Evolutionary conservation across 2,888 invertebrate genomes (phyloP), one percentile per base, ranked within the genome.

Genomic region (Macrophya annulata): DNA sequence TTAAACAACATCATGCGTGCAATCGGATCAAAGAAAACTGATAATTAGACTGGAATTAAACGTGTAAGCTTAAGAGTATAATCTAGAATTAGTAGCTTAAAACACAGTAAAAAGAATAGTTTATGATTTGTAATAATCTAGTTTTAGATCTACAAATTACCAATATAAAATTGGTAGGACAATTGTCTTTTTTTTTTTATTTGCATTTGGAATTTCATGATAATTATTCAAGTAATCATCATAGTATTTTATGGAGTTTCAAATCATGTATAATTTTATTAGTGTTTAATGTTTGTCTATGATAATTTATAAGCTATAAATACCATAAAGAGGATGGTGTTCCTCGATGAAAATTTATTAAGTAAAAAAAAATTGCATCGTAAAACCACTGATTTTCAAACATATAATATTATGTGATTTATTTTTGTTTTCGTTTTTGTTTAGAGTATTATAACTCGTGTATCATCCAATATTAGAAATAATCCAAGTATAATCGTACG

Each of bases 81-180:
- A 31, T 84, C 21, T 76, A 25, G 21, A 55, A 62, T 40, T 85
- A 85, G 62, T 68, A 21, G 59, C 43, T 31, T 74, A 79, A 31
- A 72, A 62, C 45, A 79, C 43, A 25, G 37, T 51, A 62, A 62
- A 76, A n/a, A 65, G 21, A 77, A 51, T 79, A 45, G 25, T 51
- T 51, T 37, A 77, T 85, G 82, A 82, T 45, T 59, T 43, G 59
- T 55, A 72, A 55, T 71, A 82, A 21, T 45, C 55, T 55, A 40
- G 59, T 71, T 82, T 85, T 72, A 82, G 85, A 85, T 45, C 76
- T 55, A 85, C 51, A 15, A 31, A 85, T 82, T 85, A 81, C 85
- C 85, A 82, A 85, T 31, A n/a, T 17, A 51, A n/a, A 82, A 40
- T 85, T 82, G 85, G 59, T 82, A 85, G 21, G 21, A 79, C 45